These are phyloP conservation scores for Pagrus major DNA, from an alignment of 2,113 vertebrate species.

Conservation along the genomic window DNA sequence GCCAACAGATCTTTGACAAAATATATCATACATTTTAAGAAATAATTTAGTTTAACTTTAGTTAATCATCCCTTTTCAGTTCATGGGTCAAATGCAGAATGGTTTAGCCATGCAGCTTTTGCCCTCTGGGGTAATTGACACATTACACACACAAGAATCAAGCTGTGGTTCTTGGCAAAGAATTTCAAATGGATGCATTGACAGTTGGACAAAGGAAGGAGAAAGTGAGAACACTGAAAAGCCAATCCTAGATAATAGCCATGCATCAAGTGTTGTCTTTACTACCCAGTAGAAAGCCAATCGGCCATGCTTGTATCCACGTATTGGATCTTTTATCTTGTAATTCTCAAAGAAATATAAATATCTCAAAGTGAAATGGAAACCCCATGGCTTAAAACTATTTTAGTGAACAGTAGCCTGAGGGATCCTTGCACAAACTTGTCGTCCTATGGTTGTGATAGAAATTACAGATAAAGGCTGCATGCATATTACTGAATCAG, in stretches of 20 bases:
- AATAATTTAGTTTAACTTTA: background rate
- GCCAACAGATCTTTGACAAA: conserved; percentile 24
- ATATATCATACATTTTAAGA: background rate
- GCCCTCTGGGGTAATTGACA: conserved; percentile 44
- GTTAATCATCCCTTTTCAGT: background rate
- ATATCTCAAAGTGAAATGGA: background rate
- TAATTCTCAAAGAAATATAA: background rate
- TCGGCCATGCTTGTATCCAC: background rate
- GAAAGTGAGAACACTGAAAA: conserved; percentile 32
- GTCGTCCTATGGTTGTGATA: background rate
- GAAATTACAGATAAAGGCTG: conserved; percentile 26
- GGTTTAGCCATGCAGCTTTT: background rate
- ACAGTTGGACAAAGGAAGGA: conserved; percentile 57
- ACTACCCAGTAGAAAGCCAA: background rate
- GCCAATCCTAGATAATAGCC: conserved; percentile 48
- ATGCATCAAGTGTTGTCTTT: conserved; percentile 20
- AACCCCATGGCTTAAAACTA: background rate
- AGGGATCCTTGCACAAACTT: background rate
- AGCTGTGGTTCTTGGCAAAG: conserved; percentile 31
- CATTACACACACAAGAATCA: conserved; percentile 6
- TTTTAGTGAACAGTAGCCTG: background rate
- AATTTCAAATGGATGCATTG: conserved; percentile 44
- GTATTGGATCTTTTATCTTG: background rate
- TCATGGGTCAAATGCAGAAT: background rate
- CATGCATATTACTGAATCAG: background rate